phyloP scores from a whole-genome alignment of 2,888 invertebrate genomes.

The Gortyna flavago region DNA sequence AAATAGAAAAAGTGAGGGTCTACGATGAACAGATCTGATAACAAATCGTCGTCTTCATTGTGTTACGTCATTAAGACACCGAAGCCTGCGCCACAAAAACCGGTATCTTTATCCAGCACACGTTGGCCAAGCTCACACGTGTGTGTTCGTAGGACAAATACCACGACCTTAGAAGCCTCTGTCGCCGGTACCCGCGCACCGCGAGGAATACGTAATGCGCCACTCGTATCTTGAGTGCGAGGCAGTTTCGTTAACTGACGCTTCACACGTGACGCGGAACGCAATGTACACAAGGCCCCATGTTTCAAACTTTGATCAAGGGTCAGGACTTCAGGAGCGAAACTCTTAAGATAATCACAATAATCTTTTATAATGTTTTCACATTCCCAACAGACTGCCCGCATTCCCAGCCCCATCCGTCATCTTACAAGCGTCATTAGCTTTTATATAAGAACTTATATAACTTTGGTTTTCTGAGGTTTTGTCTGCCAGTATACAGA shows the following conservation, averaged over 20 bases:
- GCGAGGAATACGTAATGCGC: slow-evolving; percentile 66
- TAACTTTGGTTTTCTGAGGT: slow-evolving; percentile 49
- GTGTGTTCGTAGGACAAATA: slow-evolving; percentile 63
- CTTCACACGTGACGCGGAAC: slow-evolving; percentile 64
- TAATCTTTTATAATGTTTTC: slow-evolving; percentile 49
- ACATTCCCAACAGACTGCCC: slow-evolving; percentile 23
- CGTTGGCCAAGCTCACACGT: slow-evolving; percentile 56
- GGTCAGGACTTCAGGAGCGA: slow-evolving; percentile 29
- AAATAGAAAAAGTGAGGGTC: slow-evolving; percentile 42
- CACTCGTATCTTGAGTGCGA: slow-evolving; percentile 58
- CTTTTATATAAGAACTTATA: slow-evolving; percentile 50
- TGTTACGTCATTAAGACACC: slow-evolving; percentile 46
- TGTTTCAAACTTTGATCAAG: slow-evolving; percentile 52
- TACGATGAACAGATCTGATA: slow-evolving; percentile 38
- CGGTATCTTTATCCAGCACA: slow-evolving; percentile 44
- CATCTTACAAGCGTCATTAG: slow-evolving; percentile 56
- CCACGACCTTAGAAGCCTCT: slow-evolving; percentile 58
- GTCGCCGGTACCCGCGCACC: slow-evolving; percentile 52
- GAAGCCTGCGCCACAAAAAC: slow-evolving; percentile 41
- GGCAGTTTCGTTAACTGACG: slow-evolving; percentile 67
- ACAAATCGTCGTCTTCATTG: slow-evolving; percentile 31
- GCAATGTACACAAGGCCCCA: slow-evolving; percentile 53
- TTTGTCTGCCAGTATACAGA: slow-evolving; percentile 33
- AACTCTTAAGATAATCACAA: slow-evolving; percentile 55
- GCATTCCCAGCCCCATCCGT: slow-evolving; percentile 40